A percentile compares a stretch with the other conserved stretches of the same genome.
Evolutionary conservation across 1,140 invertebrate genomes (phyloP).

Genomic region (Drosophila ambigua): DNA sequence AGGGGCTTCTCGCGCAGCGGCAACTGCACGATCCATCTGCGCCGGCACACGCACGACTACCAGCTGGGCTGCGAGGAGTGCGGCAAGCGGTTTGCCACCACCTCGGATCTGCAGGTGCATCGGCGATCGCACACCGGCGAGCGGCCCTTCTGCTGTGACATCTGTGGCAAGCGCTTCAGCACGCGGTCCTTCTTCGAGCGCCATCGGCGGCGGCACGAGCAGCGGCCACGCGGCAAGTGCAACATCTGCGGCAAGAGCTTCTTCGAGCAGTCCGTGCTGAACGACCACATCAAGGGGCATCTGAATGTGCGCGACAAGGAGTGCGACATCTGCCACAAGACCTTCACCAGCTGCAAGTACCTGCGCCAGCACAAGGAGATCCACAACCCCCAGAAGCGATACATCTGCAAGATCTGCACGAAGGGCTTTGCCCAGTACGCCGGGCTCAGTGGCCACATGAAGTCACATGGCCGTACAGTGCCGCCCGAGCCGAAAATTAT

Average conservation of each 20-base stretch:
- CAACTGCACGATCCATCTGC: slow-evolving; percentile 51
- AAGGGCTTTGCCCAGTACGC: slow-evolving; percentile 53
- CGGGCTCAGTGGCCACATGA: slow-evolving; percentile 40
- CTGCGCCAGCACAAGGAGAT: slow-evolving; percentile 60
- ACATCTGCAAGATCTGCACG: slow-evolving; percentile 62
- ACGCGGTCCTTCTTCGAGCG: slow-evolving; percentile 43
- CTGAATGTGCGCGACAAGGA: slow-evolving; percentile 57
- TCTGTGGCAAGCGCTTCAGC: slow-evolving; percentile 56
- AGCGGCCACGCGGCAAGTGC: slow-evolving; percentile 48
- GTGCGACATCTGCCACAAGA: slow-evolving; percentile 59
- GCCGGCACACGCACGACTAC: slow-evolving; percentile 50
- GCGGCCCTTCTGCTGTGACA: slow-evolving; percentile 53
- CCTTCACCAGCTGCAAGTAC: slow-evolving; percentile 53
- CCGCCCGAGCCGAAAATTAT: background rate
- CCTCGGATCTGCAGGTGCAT: slow-evolving; percentile 46
- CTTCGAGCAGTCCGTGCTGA: slow-evolving; percentile 32
- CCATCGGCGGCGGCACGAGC: slow-evolving; percentile 48
- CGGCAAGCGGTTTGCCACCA: slow-evolving; percentile 50
- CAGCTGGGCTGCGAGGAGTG: slow-evolving; percentile 52
- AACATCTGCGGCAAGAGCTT: slow-evolving; percentile 56
- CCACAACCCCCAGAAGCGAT: slow-evolving; percentile 44
- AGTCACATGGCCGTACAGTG: slow-evolving; percentile 27
- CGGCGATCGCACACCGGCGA: slow-evolving; percentile 56
- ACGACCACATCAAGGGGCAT: slow-evolving; percentile 57
- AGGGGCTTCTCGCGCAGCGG: slow-evolving; percentile 44